Evolutionary conservation across 2,888 invertebrate species (phyloP), one percentile per base, ranked within the genome.

Genomic region (Steinernema hermaphroditum): DNA sequence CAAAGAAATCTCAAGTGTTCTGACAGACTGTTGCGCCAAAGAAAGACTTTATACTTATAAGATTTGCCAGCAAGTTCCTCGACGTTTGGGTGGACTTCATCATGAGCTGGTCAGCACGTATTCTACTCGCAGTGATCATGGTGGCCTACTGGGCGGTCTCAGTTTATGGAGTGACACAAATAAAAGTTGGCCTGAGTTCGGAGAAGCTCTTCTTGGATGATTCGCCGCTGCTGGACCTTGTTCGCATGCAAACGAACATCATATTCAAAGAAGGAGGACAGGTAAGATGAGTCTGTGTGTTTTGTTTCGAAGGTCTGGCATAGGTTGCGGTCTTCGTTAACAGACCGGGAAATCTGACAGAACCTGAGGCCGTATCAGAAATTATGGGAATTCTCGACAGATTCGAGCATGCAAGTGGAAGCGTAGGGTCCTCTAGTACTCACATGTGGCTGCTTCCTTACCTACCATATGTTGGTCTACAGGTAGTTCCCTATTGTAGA

Each of bases 141-240:
- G n/a, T 81, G 32, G 70, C 69, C 49, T 86, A 85, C 76, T 86
- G 86, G 86, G 70, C 77, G 1, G 72, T 85, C 16, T 83, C 85
- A 76, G 76, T 78, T 29, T 76, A 82, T 32, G 86, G 86, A 19
- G 82, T 85, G 0, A 70, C 79, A 68, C 80, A 86, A 62, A 83
- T 86, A 46, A 76, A 80, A 71, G 83, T 86, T 43, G 86, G 85
- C 1, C 73, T 86, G 8, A 79, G 83, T 9, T 82, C 83, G 6
- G 86, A 86, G 76, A 86, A 86, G 73, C 79, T 86, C 1, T 86
- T 86, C 73, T 71, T 86, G 27, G 84, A 83, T 72, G 86, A 86
- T 72, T 86, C 86, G 9, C 85, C 86, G 9, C 76, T 86, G n/a
- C 77, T 84, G 22, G 80, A 82, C 44, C 78, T 86, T n/a, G 83